These are phyloP conservation scores for Glyptemys insculpta DNA, from an alignment of 2,797 vertebrate species.

Conservation along the genomic window DNA sequence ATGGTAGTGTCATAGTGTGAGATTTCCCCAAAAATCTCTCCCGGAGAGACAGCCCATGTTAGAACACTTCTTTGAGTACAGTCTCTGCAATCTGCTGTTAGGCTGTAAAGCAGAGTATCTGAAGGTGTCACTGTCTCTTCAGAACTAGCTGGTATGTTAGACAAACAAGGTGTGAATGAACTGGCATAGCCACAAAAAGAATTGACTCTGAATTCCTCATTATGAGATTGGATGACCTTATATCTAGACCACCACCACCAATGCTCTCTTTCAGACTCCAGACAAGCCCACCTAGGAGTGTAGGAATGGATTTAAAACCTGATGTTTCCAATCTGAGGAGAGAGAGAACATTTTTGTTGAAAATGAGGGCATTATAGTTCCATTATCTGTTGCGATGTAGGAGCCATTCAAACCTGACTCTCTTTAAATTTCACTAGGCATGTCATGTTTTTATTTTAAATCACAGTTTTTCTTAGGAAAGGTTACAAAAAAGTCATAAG, in stretches of 20 bases:
- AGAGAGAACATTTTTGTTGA: not conserved
- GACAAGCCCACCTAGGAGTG: not conserved
- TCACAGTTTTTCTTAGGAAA: constrained; percentile 43
- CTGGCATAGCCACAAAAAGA: not conserved
- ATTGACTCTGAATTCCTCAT: not conserved
- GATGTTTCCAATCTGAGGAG: not conserved
- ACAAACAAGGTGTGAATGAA: not conserved
- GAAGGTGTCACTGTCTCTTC: not conserved
- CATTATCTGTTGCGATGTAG: not conserved
- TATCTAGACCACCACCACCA: not conserved
- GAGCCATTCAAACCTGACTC: not conserved
- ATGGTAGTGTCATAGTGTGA: not conserved
- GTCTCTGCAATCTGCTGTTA: not conserved
- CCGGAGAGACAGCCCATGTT: not conserved
- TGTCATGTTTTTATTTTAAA: constrained; percentile 36
- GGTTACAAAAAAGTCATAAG: constrained; percentile 46
- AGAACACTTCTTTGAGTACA: not conserved
- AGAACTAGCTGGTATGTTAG: not conserved
- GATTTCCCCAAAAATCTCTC: not conserved
- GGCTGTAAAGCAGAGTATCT: too few relatives aligned
- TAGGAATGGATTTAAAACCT: not conserved
- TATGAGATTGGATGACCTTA: not conserved
- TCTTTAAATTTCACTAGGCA: not conserved
- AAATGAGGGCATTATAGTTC: not conserved
- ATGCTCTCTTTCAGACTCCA: not conserved